Evolutionary conservation across 2,797 vertebrate species (phyloP), one percentile per base, ranked within the genome.

Genomic region (Pseudochromis fuscus): DNA sequence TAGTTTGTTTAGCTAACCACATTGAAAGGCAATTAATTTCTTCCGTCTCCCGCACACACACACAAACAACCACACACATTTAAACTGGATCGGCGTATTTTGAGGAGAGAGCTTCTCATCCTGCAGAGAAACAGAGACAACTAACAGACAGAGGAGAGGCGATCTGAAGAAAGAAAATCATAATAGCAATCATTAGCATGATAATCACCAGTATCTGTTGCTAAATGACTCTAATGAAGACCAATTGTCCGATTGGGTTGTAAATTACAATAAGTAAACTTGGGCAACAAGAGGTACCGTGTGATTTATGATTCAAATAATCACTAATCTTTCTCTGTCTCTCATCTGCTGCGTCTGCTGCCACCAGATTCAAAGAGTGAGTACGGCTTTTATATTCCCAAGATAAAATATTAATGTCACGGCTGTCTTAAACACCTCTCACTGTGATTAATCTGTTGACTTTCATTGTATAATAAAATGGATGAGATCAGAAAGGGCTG

Each of bases 361-460:
- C 79, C 72, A 88, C 86, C 94, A 99, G 97, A 94, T 99, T 99
- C 93, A 99, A 99, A 95, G 97, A 98, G 98, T 99, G 94, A 99
- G 98, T 99, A 95, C 77, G 42, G 21, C 66, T 66, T 82, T 84
- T 70, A 51, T 76, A 42, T 59, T 79, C 25, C 24, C 35, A 10
- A 13, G 61, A 64, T 81, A 58, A 76, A 81, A 81, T 87, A 84
- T 82, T 65, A 69, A 84, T 46, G 50, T 40, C n/a, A 35, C 21
- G 44, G 23, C 52, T 67, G 57, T 74, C 45, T 77, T 73, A 55
- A 78, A 74, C 67, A 77, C 70, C 67, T 75, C 70, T 80, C 64
- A 55, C 13, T 66, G 64, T 82, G 80, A 90, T 83, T 75, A 69
- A 87, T 88, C 61, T 63, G 56, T 64, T 79, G 81, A 80, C 72